A percentile compares a stretch with the other conserved stretches of the same genome.
Evolutionary conservation across 1,140 invertebrate species (phyloP).

Genomic region (Sinonovacula constricta): DNA sequence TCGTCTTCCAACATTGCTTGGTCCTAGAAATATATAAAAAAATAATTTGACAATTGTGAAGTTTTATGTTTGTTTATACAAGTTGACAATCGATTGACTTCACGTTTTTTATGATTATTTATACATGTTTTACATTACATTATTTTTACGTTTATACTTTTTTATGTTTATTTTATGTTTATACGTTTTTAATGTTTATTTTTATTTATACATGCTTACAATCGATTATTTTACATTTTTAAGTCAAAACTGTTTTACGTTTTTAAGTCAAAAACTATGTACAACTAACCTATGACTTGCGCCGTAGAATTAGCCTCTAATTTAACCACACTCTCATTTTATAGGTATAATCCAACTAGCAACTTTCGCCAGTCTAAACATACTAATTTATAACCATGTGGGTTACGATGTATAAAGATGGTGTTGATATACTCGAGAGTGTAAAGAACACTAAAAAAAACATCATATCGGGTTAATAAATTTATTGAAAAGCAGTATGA

Average conservation of each 20-base stretch:
- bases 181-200: too few species aligned
- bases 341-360: background rate
- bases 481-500: too few species aligned
- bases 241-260: too few species aligned
- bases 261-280: background rate
- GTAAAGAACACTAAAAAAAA: too few species aligned
- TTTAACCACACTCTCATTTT: background rate
- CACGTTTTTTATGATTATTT: too few species aligned
- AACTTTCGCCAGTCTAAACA: background rate
- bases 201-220: background rate
- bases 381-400: background rate
- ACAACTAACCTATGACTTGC: background rate
- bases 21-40: constrained; percentile 16
- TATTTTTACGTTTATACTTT: background rate
- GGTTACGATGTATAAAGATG: background rate
- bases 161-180: background rate
- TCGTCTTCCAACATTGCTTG: constrained; percentile 24
- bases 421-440: background rate
- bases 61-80: too few species aligned
- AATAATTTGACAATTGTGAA: too few species aligned
- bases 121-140: too few species aligned
- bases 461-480: too few species aligned
- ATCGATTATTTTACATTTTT: background rate
- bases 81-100: too few species aligned
- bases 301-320: constrained; percentile 2